Conservation (phyloP, 2,888 invertebrate genomes). For the Lasioglossum vierecki region DNA sequence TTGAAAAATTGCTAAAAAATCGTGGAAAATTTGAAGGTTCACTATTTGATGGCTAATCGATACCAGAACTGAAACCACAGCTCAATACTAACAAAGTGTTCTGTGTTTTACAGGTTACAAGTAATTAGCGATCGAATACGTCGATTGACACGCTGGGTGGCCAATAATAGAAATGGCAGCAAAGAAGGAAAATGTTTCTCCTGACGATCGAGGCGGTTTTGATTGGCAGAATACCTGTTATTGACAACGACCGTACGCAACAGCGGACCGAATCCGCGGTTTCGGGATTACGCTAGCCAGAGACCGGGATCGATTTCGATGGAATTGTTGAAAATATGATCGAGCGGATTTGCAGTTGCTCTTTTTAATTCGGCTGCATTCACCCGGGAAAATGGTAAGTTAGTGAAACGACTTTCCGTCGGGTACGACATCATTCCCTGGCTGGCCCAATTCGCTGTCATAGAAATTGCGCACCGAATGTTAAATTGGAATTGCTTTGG, state of each 20-base stretch:
- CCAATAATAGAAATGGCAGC: neutral
- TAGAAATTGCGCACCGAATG: constrained; percentile 29
- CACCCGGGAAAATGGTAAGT: constrained; percentile 54
- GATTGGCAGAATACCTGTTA: constrained; percentile 48
- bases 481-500: neutral
- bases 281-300: constrained; percentile 19
- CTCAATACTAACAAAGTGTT: neutral
- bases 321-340: constrained; percentile 64
- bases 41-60: neutral
- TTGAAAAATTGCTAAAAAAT: neutral
- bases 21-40: neutral
- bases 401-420: constrained; percentile 46
- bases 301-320: constrained; percentile 25
- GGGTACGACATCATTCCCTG: constrained; percentile 44
- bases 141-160: neutral
- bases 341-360: constrained; percentile 59
- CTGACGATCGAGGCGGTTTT: constrained; percentile 21
- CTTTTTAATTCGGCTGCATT: constrained; percentile 67
- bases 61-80: neutral
- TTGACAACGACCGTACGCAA: constrained; percentile 27
- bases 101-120: constrained; percentile 30
- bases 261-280: constrained; percentile 43
- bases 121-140: neutral
- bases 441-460: constrained; percentile 27
- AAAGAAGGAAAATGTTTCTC: constrained; percentile 18